These are phyloP conservation scores for Gymnocypris eckloni DNA, from an alignment of 2,797 vertebrate species.

Conservation along the genomic window DNA sequence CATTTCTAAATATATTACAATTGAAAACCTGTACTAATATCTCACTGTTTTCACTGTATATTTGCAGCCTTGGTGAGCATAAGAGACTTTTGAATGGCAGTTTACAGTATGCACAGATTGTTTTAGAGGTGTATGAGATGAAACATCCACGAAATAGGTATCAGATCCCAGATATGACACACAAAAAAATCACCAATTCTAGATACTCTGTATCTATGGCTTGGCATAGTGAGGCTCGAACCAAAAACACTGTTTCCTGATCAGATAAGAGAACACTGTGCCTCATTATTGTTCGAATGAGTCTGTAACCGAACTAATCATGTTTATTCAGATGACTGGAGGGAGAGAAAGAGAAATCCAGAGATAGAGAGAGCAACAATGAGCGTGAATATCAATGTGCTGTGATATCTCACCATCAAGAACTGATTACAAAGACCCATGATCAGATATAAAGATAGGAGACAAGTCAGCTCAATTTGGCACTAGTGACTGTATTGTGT, in stretches of 20 bases:
- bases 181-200: neutral
- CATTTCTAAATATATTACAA: neutral
- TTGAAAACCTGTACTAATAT: neutral
- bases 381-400: constrained; percentile 41
- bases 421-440: constrained; percentile 47
- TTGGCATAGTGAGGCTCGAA: constrained; percentile 25
- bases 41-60: neutral
- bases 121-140: neutral
- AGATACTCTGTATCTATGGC: neutral
- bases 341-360: constrained; percentile 31
- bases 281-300: constrained; percentile 47
- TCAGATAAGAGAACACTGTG: constrained; percentile 48
- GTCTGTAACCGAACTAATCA: constrained; percentile 49
- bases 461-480: neutral
- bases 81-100: neutral
- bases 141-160: neutral
- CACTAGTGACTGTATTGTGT: constrained; percentile 39
- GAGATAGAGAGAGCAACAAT: constrained; percentile 28
- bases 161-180: neutral
- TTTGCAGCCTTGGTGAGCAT: neutral
- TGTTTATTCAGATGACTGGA: constrained; percentile 47
- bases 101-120: neutral
- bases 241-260: constrained; percentile 20
- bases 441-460: constrained; percentile 55
- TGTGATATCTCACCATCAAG: constrained; percentile 47